Evolutionary conservation across 2,888 invertebrate genomes (phyloP).

Genomic region (Aspidapion aeneum): DNA sequence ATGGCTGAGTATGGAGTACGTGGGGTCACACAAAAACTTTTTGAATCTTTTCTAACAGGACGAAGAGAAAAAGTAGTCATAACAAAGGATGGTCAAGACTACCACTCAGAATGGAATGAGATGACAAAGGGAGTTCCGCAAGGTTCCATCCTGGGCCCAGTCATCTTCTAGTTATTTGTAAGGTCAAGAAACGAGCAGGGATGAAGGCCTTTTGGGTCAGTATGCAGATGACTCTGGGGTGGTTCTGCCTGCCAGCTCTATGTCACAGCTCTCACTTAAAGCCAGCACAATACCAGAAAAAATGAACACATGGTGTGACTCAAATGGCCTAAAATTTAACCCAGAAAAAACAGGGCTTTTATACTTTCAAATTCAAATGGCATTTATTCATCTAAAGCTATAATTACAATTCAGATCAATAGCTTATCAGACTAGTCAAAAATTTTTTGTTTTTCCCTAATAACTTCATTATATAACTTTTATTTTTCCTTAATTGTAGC

Average conservation of each 20-base stretch:
- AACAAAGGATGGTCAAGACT: background rate
- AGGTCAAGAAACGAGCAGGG: background rate
- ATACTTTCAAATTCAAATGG: background rate
- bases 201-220: background rate
- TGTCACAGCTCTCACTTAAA: background rate
- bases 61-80: background rate
- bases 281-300: background rate
- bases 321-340: background rate
- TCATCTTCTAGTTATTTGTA: background rate
- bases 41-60: background rate
- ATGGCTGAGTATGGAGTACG: background rate
- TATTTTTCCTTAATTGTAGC: too few relatives aligned
- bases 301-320: background rate
- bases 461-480: too few relatives aligned
- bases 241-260: background rate
- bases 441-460: too few relatives aligned
- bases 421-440: too few relatives aligned
- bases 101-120: background rate
- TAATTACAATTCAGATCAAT: too few relatives aligned
- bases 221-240: background rate
- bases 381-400: too few relatives aligned
- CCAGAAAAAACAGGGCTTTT: background rate
- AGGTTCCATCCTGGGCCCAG: background rate
- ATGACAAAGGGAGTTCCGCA: background rate
- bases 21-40: background rate